Evolutionary conservation across 2,113 vertebrate species (phyloP), one percentile per base, ranked within the genome.

Genomic region (Apodemus speciosus): DNA sequence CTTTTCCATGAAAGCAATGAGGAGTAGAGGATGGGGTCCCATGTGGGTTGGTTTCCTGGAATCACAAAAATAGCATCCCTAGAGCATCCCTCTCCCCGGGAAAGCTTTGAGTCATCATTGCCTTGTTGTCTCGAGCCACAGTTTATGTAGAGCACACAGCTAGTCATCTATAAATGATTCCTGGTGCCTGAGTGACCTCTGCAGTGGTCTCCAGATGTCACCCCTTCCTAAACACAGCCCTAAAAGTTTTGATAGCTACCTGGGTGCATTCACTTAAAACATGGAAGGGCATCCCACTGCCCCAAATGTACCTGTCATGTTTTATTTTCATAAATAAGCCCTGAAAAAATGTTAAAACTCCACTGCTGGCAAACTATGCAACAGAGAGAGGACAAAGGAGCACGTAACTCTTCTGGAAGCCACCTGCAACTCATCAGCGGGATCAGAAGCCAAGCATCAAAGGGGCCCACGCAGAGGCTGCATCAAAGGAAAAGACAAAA

Each of bases 351-450:
- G 97, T 96, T 35, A 93, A 83, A 95, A 88, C 62, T 76, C 91
- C 51, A 94, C 86, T 35, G 69, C 95, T 93, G 95, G 95, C 94
- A 97, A 90, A 96, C 92, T n/a, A 62, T 93, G 68, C 93, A 96
- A 94, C 56, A 90, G 89, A 97, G 62, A 51, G 46, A 94, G 96
- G 96, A 96, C 92, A 83, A 85, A 96, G 71, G 91, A 75, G 85
- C 92, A 95, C 60, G 18, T 3, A 84, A 81, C 88, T 35, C 75
- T 92, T 69, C 85, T 27, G 38, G 87, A 95, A 97, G 77, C 85
- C 97, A 97, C 96, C 96, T 97, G 97, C 93, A 94, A 89, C 91
- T 96, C 89, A 86, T 94, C 95, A 91, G 64, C 49, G 81, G 94
- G 66, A 94, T 94, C 4, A 6, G 68, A 97, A 95, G 66, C 43